phyloP scores from a whole-genome alignment of 35 echinoderm and acorn worm genomes.

The Patiria miniata region DNA sequence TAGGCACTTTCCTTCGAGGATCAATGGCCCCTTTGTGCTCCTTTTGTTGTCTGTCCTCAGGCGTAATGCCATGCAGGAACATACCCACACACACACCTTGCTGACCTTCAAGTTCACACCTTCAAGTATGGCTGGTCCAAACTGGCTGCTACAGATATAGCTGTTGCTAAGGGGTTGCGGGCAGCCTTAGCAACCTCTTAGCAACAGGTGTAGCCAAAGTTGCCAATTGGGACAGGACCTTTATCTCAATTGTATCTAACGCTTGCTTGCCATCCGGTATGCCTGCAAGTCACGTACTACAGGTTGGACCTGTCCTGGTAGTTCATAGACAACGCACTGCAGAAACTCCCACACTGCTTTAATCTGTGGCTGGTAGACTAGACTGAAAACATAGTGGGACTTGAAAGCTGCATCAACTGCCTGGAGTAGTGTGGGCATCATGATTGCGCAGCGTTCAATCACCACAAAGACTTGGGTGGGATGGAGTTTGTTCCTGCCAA shows the following conservation, averaged over 20 bases:
- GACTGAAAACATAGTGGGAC: neutral
- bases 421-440: neutral
- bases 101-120: neutral
- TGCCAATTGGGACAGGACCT: constrained; percentile 48
- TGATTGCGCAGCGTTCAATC: constrained; percentile 18
- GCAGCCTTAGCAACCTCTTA: constrained; percentile 46
- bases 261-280: constrained; percentile 24
- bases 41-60: too few species aligned
- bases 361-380: constrained; percentile 7
- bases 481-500: neutral
- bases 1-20: too few species aligned
- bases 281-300: constrained; percentile 8
- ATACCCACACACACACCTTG: too few species aligned
- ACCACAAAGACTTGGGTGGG: constrained; percentile 34
- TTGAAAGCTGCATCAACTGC: constrained; percentile 26
- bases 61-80: too few species aligned
- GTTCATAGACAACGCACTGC: constrained; percentile 14
- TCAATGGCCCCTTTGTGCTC: too few species aligned
- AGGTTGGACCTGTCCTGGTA: neutral
- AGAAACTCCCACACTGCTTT: constrained; percentile 33
- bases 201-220: constrained; percentile 61
- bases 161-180: too few species aligned
- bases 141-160: too few species aligned
- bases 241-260: too few species aligned
- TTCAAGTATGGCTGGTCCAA: neutral